Base-by-base conservation (phyloP, 2,113 vertebrate genomes). In the Tretioscincus oriximinensis region DNA sequence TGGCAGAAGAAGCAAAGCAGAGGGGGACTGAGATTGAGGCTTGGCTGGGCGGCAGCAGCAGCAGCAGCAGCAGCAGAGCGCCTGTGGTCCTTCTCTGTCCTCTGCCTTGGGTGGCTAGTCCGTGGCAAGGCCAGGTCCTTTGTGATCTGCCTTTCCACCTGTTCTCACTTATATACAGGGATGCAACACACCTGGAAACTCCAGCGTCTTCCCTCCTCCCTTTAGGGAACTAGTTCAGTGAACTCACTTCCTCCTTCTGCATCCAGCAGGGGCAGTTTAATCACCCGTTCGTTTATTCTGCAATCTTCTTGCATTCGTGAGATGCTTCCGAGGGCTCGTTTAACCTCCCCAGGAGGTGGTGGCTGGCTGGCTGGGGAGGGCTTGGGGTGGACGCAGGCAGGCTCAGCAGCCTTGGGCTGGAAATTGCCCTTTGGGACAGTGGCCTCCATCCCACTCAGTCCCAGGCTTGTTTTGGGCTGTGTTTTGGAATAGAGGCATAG, bases 161-260 rank as follows among this genome's bases (percentile, higher is more conserved):
- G 66, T 49, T 31, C 47, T 3, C 84, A 80, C 83, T 89, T 92
- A 88, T 92, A 92, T 89, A 77, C 6, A 79, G 67, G 86, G 88
- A 91, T 89, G 88, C 86, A 86, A 88, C 90, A 90, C 90, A 90
- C 91, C 90, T 92, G 91, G 91, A 92, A 92, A 91, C 88, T 91
- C 91, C 91, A 82, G 35, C 41, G 8, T 68, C 63, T 73, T 73
- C 82, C 85, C 78, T 86, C 87, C 88, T 90, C 89, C 84, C 82
- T 87, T 87, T 61, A 28, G 71, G 72, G 66, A 76, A 49, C 29
- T 76, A 64, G 22, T 16, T 31, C 20, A 29, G 18, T 68, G 8
- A 16, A 41, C n/a, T 47, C 54, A 82, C 73, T 82, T 82, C 80
- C 80, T 82, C 73, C n/a, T 82, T 10, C 28, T 29, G 26, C 7